phyloP scores from a whole-genome alignment of 2,888 invertebrate genomes.

The Cryptosula pallasiana region DNA sequence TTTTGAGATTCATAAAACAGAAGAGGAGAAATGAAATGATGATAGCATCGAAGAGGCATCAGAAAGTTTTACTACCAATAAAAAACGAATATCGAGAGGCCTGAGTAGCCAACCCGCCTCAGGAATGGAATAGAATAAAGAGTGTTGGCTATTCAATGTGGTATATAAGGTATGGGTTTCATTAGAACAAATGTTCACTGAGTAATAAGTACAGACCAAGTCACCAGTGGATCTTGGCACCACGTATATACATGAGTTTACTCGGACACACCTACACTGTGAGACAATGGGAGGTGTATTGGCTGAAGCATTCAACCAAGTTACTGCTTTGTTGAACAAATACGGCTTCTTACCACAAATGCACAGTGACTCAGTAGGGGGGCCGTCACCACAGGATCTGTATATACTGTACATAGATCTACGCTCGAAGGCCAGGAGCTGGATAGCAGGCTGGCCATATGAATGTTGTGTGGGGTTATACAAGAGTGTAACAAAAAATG shows the following conservation, averaged over 20 bases:
- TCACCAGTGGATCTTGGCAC: neutral
- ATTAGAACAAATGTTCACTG: neutral
- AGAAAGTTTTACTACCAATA: neutral
- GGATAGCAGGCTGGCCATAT: neutral
- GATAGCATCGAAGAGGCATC: neutral
- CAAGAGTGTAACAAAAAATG: neutral
- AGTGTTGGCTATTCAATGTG: neutral
- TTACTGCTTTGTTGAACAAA: neutral
- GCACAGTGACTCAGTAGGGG: constrained; percentile 34
- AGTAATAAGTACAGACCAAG: neutral
- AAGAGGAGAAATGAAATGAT: neutral
- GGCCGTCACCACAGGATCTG: constrained; percentile 33
- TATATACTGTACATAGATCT: constrained; percentile 36
- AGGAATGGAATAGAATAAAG: neutral
- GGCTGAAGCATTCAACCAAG: neutral
- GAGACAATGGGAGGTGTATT: no score
- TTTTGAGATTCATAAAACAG: neutral
- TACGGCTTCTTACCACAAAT: constrained; percentile 30
- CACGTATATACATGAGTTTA: constrained; percentile 9
- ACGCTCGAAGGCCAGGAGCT: constrained; percentile 33
- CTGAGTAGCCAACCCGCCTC: neutral
- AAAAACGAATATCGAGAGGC: neutral
- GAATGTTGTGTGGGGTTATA: constrained; percentile 25
- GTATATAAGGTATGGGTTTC: neutral
- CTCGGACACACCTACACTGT: neutral